phyloP scores from a whole-genome alignment of 1,140 invertebrate genomes.

The Nephila pilipes region DNA sequence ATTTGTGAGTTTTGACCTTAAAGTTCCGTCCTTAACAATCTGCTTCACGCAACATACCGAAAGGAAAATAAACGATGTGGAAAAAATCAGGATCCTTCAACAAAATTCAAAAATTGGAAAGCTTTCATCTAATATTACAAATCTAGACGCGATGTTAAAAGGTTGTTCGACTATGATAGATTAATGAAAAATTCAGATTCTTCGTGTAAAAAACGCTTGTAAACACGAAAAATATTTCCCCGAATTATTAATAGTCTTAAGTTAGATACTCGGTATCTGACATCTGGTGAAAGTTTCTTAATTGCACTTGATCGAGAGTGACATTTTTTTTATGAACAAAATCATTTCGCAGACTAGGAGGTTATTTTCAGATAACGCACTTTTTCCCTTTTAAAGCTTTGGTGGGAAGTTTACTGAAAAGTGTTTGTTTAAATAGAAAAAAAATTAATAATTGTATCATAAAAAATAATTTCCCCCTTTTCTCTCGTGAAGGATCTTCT shows the following conservation, averaged over 20 bases:
- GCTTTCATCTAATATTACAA: not conserved
- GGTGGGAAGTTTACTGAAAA: too few species aligned
- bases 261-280: not conserved
- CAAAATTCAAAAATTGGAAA: not conserved
- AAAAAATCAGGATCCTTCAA: too few species aligned
- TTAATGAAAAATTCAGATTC: not conserved
- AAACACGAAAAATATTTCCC: not conserved
- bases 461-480: too few species aligned
- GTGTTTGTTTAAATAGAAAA: too few species aligned
- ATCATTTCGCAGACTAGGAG: not conserved
- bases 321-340: not conserved
- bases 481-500: too few species aligned
- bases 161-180: not conserved
- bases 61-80: too few species aligned
- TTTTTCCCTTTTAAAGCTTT: not conserved
- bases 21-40: too few species aligned
- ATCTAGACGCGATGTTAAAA: not conserved
- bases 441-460: too few species aligned
- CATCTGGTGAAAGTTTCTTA: constrained; percentile 14
- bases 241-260: not conserved
- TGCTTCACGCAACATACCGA: too few species aligned
- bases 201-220: not conserved
- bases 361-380: not conserved
- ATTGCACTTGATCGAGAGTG: not conserved
- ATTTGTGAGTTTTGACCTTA: too few species aligned